Evolutionary conservation across 2,797 vertebrate species (phyloP), one percentile per base, ranked within the genome.

Genomic region (Acipenser oxyrinchus): DNA sequence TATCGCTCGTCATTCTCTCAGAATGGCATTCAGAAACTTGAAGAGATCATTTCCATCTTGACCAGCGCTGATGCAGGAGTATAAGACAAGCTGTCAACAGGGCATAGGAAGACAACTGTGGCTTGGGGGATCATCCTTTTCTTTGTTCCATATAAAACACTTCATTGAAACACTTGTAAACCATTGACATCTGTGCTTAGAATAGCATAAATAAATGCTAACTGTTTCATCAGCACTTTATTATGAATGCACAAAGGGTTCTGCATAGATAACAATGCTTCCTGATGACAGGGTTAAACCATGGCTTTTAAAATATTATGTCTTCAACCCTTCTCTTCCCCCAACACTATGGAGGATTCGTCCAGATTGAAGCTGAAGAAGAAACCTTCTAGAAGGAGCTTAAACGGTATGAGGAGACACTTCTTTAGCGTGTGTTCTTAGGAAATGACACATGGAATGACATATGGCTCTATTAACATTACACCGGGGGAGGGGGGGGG

Each of bases 11-110:
- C 52, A 2, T n/a, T 10, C 9, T 55, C 52, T 71, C 63, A 62
- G 55, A 6, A 49, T 65, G 63, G 65, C 69, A 67, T 68, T 67
- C 66, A 64, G 65, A 68, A 67, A 71, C 66, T 49, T 51, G 60
- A 50, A 57, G 23, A 67, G 60, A 66, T 59, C 57, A 60, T 6
- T 70, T 57, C 65, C 65, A 63, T 63, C 61, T 51, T 70, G 65
- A 71, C 66, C 66, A 68, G 70, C 60, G 51, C 49, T 64, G 57
- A 60, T 13, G 18, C 6, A 51, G 51, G 50, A 11, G 49, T 13
- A 49, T 9, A 64, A 50, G 13, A 50, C 59, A 53, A 13, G 23
- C 18, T 62, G 12, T 64, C 53, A 64, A 66, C 15, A 62, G 51
- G 66, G 53, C 15, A 15, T 9, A 11, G 51, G 51, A 49, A 64